A percentile compares a stretch with the other conserved stretches of the same genome.
These are phyloP conservation scores for Dryobota labecula DNA, from an alignment of 2,888 invertebrate genomes.

Conservation along the genomic window DNA sequence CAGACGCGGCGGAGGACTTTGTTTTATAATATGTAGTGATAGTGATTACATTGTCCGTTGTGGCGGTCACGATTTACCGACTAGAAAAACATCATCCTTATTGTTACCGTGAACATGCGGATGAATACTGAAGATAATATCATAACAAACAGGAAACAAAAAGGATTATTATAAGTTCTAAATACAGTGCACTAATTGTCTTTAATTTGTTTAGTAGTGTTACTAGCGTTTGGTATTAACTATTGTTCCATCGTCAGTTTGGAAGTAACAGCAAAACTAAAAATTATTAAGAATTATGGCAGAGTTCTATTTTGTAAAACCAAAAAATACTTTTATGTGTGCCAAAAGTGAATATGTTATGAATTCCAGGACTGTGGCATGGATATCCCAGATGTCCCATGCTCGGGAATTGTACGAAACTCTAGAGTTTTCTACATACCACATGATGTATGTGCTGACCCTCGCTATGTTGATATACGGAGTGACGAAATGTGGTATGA, in stretches of 20 bases:
- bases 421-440: background rate
- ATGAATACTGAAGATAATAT: background rate
- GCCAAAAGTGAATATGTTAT: background rate
- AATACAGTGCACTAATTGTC: background rate
- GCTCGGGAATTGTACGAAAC: background rate
- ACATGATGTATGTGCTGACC: background rate
- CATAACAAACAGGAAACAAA: constrained; percentile 5
- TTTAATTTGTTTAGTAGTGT: background rate
- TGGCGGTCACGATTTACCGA: background rate
- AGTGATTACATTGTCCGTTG: background rate
- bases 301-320: background rate
- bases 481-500: too few relatives aligned
- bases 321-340: background rate
- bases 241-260: background rate
- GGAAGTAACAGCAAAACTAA: background rate
- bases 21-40: too few relatives aligned
- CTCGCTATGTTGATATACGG: constrained; percentile 1
- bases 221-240: background rate
- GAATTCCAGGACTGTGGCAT: background rate
- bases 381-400: background rate
- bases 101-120: background rate
- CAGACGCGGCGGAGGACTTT: too few relatives aligned
- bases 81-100: background rate
- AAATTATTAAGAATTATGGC: background rate
- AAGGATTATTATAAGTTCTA: background rate